Conservation (phyloP, 2,888 invertebrate species). For the Aphidoletes aphidimyza region DNA sequence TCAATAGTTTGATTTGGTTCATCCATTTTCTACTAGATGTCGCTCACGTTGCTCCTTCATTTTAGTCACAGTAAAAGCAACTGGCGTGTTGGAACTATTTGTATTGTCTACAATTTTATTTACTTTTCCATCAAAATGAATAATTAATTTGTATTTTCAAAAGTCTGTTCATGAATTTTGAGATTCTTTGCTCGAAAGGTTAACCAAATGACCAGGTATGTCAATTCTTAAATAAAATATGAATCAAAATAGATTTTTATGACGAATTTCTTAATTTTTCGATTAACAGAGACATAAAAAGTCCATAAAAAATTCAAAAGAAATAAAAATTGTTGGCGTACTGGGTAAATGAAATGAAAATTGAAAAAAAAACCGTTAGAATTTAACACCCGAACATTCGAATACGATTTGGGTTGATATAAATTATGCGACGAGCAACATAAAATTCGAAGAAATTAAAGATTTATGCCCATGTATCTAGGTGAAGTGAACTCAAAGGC, state of each 20-base stretch:
- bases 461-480: not conserved
- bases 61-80: not conserved
- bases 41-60: not conserved
- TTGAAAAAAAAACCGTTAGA: constrained; percentile 29
- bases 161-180: not conserved
- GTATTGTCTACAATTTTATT: too few relatives aligned
- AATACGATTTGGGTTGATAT: too few relatives aligned
- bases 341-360: not conserved
- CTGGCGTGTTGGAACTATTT: too few relatives aligned
- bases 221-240: constrained; percentile 5
- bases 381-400: not conserved
- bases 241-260: not conserved
- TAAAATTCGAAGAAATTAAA: not conserved
- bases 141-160: not conserved
- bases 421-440: not conserved
- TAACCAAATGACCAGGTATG: not conserved
- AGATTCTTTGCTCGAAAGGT: not conserved
- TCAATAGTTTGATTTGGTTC: not conserved
- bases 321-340: not conserved
- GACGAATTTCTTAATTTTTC: not conserved
- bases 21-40: not conserved
- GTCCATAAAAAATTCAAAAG: not conserved
- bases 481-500: not conserved
- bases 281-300: not conserved
- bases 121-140: too few relatives aligned